Base-by-base conservation (phyloP, 1,140 invertebrate genomes). In the Caenorhabditis remanei region DNA sequence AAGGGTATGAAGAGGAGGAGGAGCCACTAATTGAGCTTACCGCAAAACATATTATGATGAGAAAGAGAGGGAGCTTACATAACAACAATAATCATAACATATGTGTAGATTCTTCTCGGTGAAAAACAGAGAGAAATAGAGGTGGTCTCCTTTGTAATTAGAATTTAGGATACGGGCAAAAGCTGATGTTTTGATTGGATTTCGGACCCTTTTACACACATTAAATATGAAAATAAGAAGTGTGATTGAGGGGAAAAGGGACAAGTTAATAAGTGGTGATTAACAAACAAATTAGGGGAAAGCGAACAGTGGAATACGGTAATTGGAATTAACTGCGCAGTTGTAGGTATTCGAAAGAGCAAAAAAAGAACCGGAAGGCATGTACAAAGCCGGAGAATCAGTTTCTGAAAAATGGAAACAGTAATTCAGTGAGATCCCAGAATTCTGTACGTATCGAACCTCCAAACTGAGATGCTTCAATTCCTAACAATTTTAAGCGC, bases 81-180 rank as follows among this genome's bases (percentile, higher is more conserved):
- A 79, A 79, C 71, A 79, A 50, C 71, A 79, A 79, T 79, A 79
- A 79, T 79, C 71, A 79, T 50, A 79, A 79, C 71, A 79, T 79
- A 79, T 79, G 71, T 48, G 63, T 67, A n/a, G 63, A 32, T 32
- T 4, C 24, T 71, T 48, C n/a, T n/a, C 16, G 13, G 6, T 8
- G 14, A 4, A 24, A 61, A 8, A 19, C 58, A 40, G 63, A 41
- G 16, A 40, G 24, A 65, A 24, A 19, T 11, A 32, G n/a, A 14
- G 6, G 9, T 41, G 0, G 21, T 13, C 63, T n/a, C 43, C 2
- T 41, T 79, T 79, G 71, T 79, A 79, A 79, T 79, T 79, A 79
- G 46, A 71, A 71, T 46, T 71, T 71, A n/a, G 16, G n/a, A 71
- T 8, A 16, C 50, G 4, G 11, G 67, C 14, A 79, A 53, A 79